Conservation (phyloP, 1,140 invertebrate species). For the Drosophila malerkotliana region DNA sequence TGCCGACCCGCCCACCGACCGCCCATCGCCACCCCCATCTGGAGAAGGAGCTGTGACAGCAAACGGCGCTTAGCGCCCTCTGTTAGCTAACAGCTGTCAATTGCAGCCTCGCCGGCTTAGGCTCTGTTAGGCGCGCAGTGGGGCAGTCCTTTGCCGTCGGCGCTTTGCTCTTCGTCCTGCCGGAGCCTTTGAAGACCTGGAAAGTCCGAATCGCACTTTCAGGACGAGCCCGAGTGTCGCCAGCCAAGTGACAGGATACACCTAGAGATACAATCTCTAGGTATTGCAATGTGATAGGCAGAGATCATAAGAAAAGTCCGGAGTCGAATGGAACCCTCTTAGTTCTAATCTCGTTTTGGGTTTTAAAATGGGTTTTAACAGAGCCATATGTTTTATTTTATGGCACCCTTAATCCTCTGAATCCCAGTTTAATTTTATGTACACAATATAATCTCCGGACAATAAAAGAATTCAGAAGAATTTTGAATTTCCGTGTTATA, state of each 20-base stretch:
- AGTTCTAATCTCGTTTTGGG: no score
- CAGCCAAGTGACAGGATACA: constrained; percentile 1
- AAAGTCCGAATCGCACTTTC: background rate
- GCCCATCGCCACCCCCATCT: background rate
- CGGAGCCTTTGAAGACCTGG: constrained; percentile 8
- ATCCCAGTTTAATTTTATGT: no score
- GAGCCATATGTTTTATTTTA: no score
- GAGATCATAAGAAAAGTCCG: no score
- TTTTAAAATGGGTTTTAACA: no score
- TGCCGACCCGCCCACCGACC: background rate
- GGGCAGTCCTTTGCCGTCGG: constrained; percentile 4
- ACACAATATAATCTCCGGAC: no score
- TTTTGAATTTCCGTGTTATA: no score
- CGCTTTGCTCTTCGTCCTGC: constrained; percentile 14
- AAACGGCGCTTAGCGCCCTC: constrained; percentile 43
- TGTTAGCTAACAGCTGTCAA: constrained; percentile 79
- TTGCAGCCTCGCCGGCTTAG: constrained; percentile 60
- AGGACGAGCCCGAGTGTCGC: background rate
- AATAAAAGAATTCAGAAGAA: no score
- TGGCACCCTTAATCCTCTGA: no score
- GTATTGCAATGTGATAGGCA: no score
- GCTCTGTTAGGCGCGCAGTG: constrained; percentile 51
- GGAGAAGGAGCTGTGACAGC: background rate
- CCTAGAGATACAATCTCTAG: background rate
- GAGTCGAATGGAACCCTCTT: no score